Evolutionary conservation across 2,797 vertebrate genomes (phyloP).

Genomic region (Lacerta bilineata): DNA sequence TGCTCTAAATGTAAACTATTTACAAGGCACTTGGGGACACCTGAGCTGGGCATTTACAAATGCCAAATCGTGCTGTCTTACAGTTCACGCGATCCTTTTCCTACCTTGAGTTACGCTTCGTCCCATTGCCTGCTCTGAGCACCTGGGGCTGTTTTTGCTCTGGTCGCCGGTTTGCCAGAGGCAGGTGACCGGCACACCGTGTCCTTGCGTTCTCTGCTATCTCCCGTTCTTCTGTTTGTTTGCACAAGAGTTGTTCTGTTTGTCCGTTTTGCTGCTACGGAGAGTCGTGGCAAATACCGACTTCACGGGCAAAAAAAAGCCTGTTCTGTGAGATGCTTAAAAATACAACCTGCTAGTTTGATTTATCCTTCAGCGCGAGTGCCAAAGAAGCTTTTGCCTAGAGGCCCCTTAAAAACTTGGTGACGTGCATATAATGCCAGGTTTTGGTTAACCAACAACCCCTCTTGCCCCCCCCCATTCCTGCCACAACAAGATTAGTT

Average conservation of each 20-base stretch:
- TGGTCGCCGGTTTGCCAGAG: not conserved
- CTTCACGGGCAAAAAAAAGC: not conserved
- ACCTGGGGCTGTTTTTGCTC: not conserved
- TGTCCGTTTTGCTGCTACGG: not conserved
- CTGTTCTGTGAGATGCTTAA: too few species aligned
- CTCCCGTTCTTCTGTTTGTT: not conserved
- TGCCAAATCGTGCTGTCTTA: too few species aligned
- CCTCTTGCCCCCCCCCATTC: not conserved
- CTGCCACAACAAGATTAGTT: not conserved
- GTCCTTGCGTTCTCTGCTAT: not conserved
- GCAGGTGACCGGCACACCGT: not conserved
- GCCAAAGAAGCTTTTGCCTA: not conserved
- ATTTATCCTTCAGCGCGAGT: not conserved
- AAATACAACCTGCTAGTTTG: too few species aligned
- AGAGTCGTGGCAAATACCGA: too few species aligned
- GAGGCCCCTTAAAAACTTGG: not conserved
- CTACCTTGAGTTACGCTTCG: not conserved
- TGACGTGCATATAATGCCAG: not conserved
- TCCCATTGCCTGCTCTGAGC: not conserved
- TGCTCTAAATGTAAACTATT: not conserved
- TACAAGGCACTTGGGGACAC: too few species aligned
- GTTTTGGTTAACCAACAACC: not conserved
- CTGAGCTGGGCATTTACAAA: not conserved
- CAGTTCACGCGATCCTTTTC: not conserved
- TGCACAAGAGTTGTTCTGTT: not conserved